Evolutionary conservation across 2,113 vertebrate species (phyloP), one percentile per base, ranked within the genome.

Genomic region (Nothobranchius furzeri): DNA sequence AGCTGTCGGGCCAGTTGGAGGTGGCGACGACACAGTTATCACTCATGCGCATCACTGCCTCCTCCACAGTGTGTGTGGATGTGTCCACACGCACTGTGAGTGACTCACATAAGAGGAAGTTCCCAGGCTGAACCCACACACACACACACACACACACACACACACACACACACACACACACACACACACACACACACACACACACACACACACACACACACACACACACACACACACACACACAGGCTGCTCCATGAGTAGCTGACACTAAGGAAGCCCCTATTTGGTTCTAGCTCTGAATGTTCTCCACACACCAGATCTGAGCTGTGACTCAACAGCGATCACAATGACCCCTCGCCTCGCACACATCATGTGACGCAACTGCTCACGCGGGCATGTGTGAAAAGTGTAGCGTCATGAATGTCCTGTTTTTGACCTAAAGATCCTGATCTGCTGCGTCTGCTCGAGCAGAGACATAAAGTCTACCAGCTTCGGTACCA

Each of bases 31-130:
- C 69, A 59, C 24, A 52, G 78, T 48, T 57, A 65, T 71, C 64
- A 62, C 76, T 72, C 55, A 60, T 65, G 45, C 24, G 73, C 83
- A 85, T 82, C 84, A 71, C 83, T 68, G 10, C 79, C 88, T 81
- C 87, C 88, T 79, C 75, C 83, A 17, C 71, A 75, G 46, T 13
- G 20, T 20, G 51, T 79, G 83, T 85, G 88, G 83, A 79, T 49
- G 79, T 74, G 60, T 72, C 59, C 65, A 53, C 75, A n/a, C 50
- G 60, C 79, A 73, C 68, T 78, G 58, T 15, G 20, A 81, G 62
- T 89, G 89, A 91, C 59, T 90, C 90, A 91, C 64, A 56, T 2
- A 86, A 76, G 89, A 88, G 70, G 87, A 86, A 70, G 82, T 77
- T 85, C 88, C 87, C 78, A 42, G 60, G 42, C 78, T 74, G 70